Evolutionary conservation across 2,888 invertebrate species (phyloP), one percentile per base, ranked within the genome.

Genomic region (Cactoblastis cactorum): DNA sequence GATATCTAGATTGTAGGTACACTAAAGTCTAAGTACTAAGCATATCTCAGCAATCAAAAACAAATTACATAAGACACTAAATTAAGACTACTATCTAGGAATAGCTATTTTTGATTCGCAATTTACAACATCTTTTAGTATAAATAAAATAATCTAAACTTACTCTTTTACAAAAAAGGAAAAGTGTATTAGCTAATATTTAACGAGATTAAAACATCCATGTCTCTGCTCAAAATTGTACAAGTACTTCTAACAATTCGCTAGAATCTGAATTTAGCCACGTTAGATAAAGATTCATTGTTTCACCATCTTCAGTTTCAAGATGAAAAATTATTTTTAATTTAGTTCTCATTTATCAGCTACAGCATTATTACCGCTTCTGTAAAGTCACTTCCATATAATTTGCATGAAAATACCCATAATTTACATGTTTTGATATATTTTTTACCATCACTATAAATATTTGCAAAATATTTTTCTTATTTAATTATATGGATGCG

Each of bases 181-280:
- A n/a, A 33, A 22, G 14, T 39, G 12, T 1, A 8, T 39, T 12
- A n/a, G 11, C 24, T 37, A 56, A 12, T 41, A 43, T 39, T 55
- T 50, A 49, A 51, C 56, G 64, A 63, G 62, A 69, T 65, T 65
- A 57, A 72, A 74, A 73, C 70, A 74, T 72, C 71, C 71, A 69
- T 48, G 63, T 70, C 71, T 70, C 66, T 69, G 61, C 57, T 59
- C 61, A 56, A 58, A 57, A 52, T 59, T 53, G 52, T 50, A 53
- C 15, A 6, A 4, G 9, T 8, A 28, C 28, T 4, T 52, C 33
- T 45, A 55, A 55, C 43, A 33, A 34, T 61, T 62, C 56, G 53
- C 59, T 62, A 43, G 60, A 63, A 63, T 62, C 62, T 64, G 62
- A 59, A 51, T 46, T 49, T 34, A 32, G 1, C 38, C 28, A 41